These are phyloP conservation scores for Elmis aenea DNA, from an alignment of 2,888 invertebrate species.

Conservation along the genomic window DNA sequence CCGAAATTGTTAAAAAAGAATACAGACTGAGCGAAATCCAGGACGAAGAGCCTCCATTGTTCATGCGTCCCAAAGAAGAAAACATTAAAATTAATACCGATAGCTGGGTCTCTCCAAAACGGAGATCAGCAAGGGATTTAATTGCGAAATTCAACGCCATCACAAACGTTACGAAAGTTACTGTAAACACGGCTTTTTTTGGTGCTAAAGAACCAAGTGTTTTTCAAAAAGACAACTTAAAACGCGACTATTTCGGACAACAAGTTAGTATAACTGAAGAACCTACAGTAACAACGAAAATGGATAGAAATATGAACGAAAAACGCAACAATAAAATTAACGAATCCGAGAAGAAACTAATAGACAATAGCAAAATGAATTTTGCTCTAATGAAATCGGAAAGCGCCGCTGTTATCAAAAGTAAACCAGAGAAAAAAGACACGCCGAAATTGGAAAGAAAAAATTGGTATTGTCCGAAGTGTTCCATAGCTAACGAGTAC, in stretches of 20 bases:
- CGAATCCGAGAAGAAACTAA: conserved; percentile 17
- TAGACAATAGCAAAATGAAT: conserved; percentile 33
- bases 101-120: conserved; percentile 37
- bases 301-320: conserved; percentile 5
- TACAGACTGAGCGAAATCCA: conserved; percentile 34
- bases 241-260: conserved; percentile 38
- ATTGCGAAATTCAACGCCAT: conserved; percentile 61
- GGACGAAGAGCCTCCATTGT: conserved; percentile 38
- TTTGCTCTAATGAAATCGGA: conserved; percentile 42
- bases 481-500: conserved; percentile 56
- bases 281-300: conserved; percentile 18
- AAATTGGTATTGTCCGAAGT: conserved; percentile 56
- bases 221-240: conserved; percentile 28
- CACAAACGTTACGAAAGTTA: conserved; percentile 53
- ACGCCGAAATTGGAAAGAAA: conserved; percentile 39
- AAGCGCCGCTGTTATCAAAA: conserved; percentile 37
- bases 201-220: conserved; percentile 32
- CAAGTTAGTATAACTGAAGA: conserved; percentile 30
- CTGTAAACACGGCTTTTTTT: conserved; percentile 50
- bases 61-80: conserved; percentile 42
- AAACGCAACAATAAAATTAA: conserved; percentile 6
- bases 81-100: conserved; percentile 27
- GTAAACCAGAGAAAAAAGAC: conserved; percentile 28
- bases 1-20: conserved; percentile 63
- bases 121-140: conserved; percentile 50